phyloP scores from a whole-genome alignment of 2,113 vertebrate species.

The Campylomormyrus numenius region DNA sequence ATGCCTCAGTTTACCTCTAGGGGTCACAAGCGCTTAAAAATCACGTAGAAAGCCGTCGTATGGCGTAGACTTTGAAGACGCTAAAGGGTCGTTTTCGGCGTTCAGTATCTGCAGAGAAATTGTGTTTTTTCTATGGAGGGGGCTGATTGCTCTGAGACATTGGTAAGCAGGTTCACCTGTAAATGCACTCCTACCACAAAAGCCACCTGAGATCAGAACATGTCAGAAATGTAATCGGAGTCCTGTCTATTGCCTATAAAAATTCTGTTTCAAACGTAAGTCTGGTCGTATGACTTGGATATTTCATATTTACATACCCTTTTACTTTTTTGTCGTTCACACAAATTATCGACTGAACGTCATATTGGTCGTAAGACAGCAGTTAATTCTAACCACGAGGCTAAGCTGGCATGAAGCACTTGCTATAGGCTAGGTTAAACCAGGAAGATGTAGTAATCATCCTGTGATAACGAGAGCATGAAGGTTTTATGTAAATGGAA shows the following conservation, averaged over 20 bases:
- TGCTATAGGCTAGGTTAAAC: not conserved
- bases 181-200: not conserved
- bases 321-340: not conserved
- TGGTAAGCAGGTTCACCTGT: not conserved
- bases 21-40: conserved; percentile 27
- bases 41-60: not conserved
- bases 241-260: not conserved
- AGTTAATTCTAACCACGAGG: not conserved
- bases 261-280: too few species aligned
- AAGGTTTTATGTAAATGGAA: not conserved
- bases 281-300: too few species aligned
- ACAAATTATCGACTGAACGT: not conserved
- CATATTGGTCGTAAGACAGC: not conserved
- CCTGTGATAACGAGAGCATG: not conserved
- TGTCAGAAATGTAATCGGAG: not conserved
- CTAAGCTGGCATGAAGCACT: not conserved
- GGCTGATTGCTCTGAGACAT: not conserved
- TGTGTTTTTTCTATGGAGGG: not conserved
- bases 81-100: not conserved
- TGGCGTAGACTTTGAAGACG: not conserved
- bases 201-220: not conserved
- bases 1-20: conserved; percentile 27
- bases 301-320: not conserved
- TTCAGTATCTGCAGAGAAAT: not conserved
- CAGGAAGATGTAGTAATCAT: not conserved